These are phyloP conservation scores for Pluvianellus socialis DNA, from an alignment of 2,113 vertebrate genomes.

Conservation along the genomic window DNA sequence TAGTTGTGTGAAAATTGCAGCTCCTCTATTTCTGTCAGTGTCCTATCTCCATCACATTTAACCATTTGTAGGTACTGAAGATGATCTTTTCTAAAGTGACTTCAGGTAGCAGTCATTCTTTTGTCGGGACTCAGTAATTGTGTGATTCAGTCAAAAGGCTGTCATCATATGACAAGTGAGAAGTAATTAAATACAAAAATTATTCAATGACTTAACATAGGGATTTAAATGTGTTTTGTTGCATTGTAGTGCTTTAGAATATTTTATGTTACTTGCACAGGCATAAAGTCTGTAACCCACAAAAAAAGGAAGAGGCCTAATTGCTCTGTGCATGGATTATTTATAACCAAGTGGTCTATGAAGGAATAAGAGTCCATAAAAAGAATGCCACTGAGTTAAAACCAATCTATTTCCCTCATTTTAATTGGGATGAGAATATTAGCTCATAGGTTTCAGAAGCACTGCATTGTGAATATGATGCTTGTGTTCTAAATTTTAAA, in stretches of 20 bases:
- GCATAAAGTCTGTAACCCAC: background rate
- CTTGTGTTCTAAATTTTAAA: constrained; percentile 4
- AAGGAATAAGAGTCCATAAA: constrained; percentile 56
- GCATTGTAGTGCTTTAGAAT: background rate
- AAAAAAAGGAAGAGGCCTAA: constrained; percentile 45
- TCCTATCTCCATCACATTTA: background rate
- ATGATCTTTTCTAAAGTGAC: background rate
- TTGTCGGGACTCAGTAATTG: background rate
- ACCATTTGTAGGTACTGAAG: background rate
- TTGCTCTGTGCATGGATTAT: constrained; percentile 51
- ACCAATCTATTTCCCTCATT: constrained; percentile 38
- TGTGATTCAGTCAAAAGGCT: background rate
- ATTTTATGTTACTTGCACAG: background rate
- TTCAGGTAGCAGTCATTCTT: background rate
- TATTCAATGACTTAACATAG: background rate
- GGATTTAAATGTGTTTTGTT: constrained; percentile 27
- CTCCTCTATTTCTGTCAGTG: background rate
- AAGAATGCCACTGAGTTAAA: constrained; percentile 43
- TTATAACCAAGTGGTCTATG: constrained; percentile 45
- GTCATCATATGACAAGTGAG: background rate
- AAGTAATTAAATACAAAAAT: background rate
- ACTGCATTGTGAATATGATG: background rate
- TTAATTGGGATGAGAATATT: constrained; percentile 29
- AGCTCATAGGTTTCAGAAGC: constrained; percentile 5
- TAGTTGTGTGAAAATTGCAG: background rate